These are phyloP conservation scores for Xenopus laevis DNA, from an alignment of 2,113 vertebrate genomes.

Conservation along the genomic window DNA sequence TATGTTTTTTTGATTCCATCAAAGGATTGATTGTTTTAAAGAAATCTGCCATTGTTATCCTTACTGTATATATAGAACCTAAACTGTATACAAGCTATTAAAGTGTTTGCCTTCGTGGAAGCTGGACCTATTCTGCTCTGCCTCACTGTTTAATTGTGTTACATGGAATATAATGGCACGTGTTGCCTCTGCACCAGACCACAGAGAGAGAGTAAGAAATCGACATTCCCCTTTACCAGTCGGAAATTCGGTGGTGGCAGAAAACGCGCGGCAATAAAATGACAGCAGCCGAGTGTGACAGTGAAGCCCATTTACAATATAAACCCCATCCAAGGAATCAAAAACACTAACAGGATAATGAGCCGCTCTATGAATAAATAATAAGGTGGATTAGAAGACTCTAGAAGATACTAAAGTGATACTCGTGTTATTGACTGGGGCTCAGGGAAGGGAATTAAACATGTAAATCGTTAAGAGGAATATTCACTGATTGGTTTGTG, in stretches of 20 bases:
- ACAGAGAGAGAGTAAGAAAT: too few relatives aligned
- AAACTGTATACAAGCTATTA: too few relatives aligned
- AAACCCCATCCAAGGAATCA: conserved; percentile 9
- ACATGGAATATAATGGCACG: too few relatives aligned
- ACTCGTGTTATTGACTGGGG: neutral
- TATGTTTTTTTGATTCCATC: too few relatives aligned
- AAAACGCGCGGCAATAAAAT: neutral
- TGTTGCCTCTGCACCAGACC: too few relatives aligned
- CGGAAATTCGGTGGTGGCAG: neutral
- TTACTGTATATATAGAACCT: too few relatives aligned
- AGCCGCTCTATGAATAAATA: conserved; percentile 41
- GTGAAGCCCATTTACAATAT: conserved; percentile 11
- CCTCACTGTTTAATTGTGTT: too few relatives aligned
- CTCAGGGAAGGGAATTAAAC: too few relatives aligned
- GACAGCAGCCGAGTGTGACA: neutral
- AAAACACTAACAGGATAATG: conserved; percentile 24
- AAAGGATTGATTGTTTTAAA: too few relatives aligned
- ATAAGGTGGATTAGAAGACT: conserved; percentile 25
- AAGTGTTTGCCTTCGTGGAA: too few relatives aligned
- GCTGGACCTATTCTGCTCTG: too few relatives aligned
- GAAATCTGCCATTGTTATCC: too few relatives aligned
- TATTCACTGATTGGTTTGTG: neutral
- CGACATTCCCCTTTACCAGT: neutral
- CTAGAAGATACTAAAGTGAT: conserved; percentile 8
- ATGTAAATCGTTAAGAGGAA: conserved; percentile 3